phyloP scores from a whole-genome alignment of 2,888 invertebrate species.

The Cremastinae sp. region DNA sequence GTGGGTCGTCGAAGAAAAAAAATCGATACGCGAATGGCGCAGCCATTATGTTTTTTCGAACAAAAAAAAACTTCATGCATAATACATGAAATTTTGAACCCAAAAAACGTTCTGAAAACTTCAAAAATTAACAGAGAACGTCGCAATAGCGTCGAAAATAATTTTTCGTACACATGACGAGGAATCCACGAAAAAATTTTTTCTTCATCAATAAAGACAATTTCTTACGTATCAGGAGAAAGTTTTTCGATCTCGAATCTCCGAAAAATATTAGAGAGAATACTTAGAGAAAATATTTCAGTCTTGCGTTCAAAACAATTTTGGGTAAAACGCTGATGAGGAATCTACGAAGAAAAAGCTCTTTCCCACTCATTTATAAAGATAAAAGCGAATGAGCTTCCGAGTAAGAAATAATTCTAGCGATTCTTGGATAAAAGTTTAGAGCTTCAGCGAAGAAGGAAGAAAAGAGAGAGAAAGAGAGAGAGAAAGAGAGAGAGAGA shows the following conservation, averaged over 20 bases:
- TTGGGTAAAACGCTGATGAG: no score
- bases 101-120: no score
- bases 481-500: no score
- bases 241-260: no score
- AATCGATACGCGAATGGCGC: neutral
- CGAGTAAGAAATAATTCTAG: neutral
- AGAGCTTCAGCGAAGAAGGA: no score
- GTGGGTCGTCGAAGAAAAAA: no score
- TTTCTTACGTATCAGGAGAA: no score
- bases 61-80: neutral
- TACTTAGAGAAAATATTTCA: no score
- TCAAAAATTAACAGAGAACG: neutral
- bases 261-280: no score
- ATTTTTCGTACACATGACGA: neutral
- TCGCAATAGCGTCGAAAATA: no score
- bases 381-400: slow-evolving; percentile 2
- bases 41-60: neutral
- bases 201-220: neutral
- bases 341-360: neutral
- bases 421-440: slow-evolving; percentile 10
- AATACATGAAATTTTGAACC: neutral
- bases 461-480: no score
- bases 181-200: neutral
- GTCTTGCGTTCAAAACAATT: no score
- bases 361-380: neutral